Evolutionary conservation across 2,113 vertebrate genomes (phyloP), one percentile per base, ranked within the genome.

Genomic region (Taurulus bubalis): DNA sequence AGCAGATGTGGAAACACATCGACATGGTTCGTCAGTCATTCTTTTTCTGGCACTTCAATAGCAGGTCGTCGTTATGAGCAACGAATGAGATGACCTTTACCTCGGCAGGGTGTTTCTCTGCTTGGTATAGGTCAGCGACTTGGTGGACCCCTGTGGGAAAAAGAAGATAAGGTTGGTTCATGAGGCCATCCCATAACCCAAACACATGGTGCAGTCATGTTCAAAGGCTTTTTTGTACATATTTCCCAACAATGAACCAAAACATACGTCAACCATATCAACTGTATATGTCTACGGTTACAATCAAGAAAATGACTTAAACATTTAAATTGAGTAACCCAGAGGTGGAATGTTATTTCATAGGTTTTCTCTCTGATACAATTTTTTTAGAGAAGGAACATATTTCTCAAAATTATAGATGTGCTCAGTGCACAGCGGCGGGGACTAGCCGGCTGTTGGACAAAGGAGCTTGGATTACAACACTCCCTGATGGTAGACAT

Each of bases 91-190:
- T 38, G 67, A 11, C 42, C 18, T 80, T 86, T 91, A 94, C 93
- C 93, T 90, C 34, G 92, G 93, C 47, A 94, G 76, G 12, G 92
- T 93, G 89, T 90, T 94, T 40, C 93, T 92, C 87, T 94, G 93
- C 71, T 94, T 94, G 79, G 87, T 91, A 34, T 91, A 93, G 68
- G 89, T 93, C 73, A 94, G 73, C 60, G 93, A 94, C 88, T 94
- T 94, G 55, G 93, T 94, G 73, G 93, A 94, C 2, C 92, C 93
- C 93, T 94, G 58, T 26, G n/a, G 28, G 38, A 26, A 36, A 22
- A 51, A 71, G 58, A 34, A 76, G 42, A 82, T 0, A 32, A 2
- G 3, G 47, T 49, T 70, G 30, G 26, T 67, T 47, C 12, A 67
- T 22, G 26, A 49, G 42, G 67, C 20, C 28, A 30, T 60, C 4